phyloP scores from a whole-genome alignment of 2,113 vertebrate genomes.

The Hydropotes inermis region DNA sequence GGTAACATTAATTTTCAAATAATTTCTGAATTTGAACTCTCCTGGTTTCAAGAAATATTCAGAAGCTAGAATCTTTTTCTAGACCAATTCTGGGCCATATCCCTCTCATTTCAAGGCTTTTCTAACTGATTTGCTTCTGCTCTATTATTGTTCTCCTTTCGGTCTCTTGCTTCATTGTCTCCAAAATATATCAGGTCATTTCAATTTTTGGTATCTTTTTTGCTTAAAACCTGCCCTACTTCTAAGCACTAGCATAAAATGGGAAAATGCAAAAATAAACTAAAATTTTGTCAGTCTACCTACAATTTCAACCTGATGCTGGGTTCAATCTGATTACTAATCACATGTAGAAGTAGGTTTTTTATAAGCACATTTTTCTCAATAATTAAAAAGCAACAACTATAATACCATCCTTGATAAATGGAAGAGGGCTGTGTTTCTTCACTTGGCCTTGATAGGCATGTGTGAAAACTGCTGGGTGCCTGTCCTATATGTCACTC shows the following conservation, averaged over 20 bases:
- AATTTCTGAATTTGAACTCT: not conserved
- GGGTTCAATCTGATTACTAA: not conserved
- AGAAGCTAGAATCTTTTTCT: not conserved
- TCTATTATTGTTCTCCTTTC: not conserved
- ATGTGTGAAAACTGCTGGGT: not conserved
- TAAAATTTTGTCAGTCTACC: not conserved
- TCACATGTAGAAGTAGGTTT: not conserved
- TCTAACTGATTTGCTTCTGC: not conserved
- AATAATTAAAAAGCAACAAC: conserved; percentile 21
- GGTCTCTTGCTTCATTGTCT: not conserved
- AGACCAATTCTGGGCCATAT: not conserved
- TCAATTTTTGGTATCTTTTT: not conserved
- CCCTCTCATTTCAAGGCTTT: not conserved
- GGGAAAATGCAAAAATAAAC: conserved; percentile 41
- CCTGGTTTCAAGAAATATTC: conserved; percentile 15
- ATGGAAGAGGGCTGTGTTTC: not conserved
- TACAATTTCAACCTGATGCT: not conserved
- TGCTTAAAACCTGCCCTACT: not conserved
- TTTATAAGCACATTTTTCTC: conserved; percentile 27
- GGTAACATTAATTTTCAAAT: not conserved
- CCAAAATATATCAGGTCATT: not conserved
- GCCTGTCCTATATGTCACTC: not conserved
- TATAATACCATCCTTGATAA: not conserved
- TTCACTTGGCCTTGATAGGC: not conserved
- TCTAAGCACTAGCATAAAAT: not conserved